Conservation (phyloP, 2,797 vertebrate species). For the Lateolabrax maculatus region DNA sequence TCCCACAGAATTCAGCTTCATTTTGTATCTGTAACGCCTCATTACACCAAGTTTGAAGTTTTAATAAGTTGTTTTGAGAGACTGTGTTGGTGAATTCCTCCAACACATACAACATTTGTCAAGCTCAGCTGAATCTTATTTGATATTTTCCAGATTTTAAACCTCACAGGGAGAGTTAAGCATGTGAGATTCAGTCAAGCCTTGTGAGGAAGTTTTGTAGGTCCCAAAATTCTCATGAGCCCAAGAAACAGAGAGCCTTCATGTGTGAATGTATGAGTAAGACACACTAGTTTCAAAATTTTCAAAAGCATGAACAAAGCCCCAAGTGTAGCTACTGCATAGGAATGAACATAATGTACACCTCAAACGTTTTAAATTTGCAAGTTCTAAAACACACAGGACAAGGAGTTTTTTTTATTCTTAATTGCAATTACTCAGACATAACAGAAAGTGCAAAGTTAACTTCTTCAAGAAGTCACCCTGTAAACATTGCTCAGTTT, state of each 20-base stretch:
- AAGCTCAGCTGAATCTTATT: neutral
- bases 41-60: too few relatives aligned
- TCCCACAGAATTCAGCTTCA: too few relatives aligned
- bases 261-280: neutral
- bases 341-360: neutral
- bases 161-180: neutral
- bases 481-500: neutral
- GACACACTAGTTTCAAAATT: neutral
- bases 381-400: neutral
- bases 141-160: neutral
- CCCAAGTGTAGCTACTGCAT: neutral
- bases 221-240: neutral
- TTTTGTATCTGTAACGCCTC: too few relatives aligned
- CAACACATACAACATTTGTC: too few relatives aligned
- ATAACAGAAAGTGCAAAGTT: neutral
- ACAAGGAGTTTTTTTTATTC: neutral
- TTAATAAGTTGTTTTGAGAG: too few relatives aligned
- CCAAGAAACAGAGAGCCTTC: neutral
- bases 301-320: neutral
- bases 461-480: neutral
- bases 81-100: neutral
- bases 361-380: neutral
- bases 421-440: neutral
- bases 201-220: neutral
- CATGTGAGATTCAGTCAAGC: neutral